These are phyloP conservation scores for Apis dorsata DNA, from an alignment of 1,140 invertebrate species.

Conservation along the genomic window DNA sequence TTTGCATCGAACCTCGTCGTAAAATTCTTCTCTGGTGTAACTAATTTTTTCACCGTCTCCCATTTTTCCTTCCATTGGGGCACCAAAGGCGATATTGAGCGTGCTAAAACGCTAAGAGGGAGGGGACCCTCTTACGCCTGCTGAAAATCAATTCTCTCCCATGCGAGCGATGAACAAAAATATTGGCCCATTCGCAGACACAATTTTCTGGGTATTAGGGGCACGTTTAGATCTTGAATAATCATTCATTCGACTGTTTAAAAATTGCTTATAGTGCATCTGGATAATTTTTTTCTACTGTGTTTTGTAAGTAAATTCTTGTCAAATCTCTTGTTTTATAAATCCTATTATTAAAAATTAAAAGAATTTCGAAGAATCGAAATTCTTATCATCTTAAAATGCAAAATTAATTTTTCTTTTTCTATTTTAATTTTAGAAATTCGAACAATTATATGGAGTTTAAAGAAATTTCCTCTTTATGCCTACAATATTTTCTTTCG, in stretches of 20 bases:
- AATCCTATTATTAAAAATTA: too few species aligned
- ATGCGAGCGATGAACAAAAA: conserved; percentile 1
- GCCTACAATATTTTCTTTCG: too few species aligned
- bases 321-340: too few species aligned
- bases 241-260: not conserved
- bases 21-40: not conserved
- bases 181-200: conserved; percentile 42
- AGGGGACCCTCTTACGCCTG: too few species aligned
- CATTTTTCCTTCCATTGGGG: too few species aligned
- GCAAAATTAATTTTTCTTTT: too few species aligned
- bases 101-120: not conserved
- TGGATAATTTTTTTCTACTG: not conserved
- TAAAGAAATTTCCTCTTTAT: too few species aligned
- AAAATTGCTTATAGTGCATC: not conserved
- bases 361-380: too few species aligned
- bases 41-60: not conserved
- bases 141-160: conserved; percentile 2
- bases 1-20: conserved; percentile 23
- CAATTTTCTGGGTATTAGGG: conserved; percentile 4
- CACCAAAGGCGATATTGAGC: conserved; percentile 21
- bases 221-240: not conserved
- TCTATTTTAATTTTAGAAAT: too few species aligned
- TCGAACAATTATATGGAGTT: too few species aligned
- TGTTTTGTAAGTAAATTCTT: too few species aligned
- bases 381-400: too few species aligned